These are phyloP conservation scores for Esox niger DNA, from an alignment of 2,113 vertebrate genomes.

Conservation along the genomic window DNA sequence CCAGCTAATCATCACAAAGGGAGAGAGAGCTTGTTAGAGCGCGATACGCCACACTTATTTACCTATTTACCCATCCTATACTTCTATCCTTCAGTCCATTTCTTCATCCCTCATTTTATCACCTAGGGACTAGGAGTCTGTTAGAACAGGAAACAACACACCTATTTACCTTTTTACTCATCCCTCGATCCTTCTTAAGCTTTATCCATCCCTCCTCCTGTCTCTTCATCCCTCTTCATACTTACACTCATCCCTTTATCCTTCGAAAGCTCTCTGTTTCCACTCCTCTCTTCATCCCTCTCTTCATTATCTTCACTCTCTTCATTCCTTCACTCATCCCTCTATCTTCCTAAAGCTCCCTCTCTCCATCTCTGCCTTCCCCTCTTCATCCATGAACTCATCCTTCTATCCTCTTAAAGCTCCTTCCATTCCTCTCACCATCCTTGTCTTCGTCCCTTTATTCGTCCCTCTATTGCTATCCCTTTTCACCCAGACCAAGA, in stretches of 20 bases:
- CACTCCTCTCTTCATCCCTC: no score
- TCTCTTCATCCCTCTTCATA: neutral
- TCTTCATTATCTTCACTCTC: no score
- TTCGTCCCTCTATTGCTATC: neutral
- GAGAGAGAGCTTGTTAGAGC: constrained; percentile 58
- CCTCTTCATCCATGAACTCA: no score
- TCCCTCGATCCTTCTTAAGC: constrained; percentile 8
- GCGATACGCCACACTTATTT: constrained; percentile 43
- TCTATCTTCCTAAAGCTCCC: no score
- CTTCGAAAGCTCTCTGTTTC: neutral
- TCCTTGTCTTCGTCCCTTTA: neutral
- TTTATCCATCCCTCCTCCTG: constrained; percentile 16
- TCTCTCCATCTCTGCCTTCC: no score
- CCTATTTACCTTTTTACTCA: constrained; percentile 49
- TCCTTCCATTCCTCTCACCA: no score
- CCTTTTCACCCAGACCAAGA: neutral
- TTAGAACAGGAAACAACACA: constrained; percentile 46
- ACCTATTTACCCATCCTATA: constrained; percentile 38
- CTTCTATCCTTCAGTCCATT: constrained; percentile 23
- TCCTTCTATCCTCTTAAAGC: no score
- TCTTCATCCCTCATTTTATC: constrained; percentile 36
- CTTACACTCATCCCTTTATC: neutral
- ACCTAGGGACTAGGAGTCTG: constrained; percentile 60
- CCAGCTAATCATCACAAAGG: constrained; percentile 65
- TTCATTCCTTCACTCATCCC: no score